Percentiles rank a stretch among this genome's conserved stretches.
Evolutionary conservation across 2,113 vertebrate genomes (phyloP).

Genomic region (Eurypyga helias): DNA sequence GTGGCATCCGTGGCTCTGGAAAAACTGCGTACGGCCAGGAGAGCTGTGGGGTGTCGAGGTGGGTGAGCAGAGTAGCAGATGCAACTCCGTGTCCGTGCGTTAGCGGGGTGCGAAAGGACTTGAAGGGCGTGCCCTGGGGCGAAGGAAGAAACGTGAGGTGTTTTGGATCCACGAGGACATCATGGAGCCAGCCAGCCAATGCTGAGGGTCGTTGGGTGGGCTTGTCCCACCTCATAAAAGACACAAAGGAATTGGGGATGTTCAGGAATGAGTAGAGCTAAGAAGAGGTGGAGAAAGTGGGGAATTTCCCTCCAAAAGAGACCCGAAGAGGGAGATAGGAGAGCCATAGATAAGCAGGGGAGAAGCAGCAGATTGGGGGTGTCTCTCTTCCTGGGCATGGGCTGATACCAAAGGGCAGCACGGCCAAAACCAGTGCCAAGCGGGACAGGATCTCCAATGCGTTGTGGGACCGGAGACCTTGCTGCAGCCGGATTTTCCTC

Average conservation of each 20-base stretch:
- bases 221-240: not conserved
- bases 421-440: rapidly evolving
- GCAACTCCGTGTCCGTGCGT: not conserved
- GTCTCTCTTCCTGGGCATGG: not conserved
- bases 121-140: not conserved
- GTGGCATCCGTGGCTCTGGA: rapidly evolving
- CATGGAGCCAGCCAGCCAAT: rapidly evolving
- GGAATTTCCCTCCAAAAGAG: not conserved
- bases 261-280: not conserved
- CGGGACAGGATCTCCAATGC: rapidly evolving
- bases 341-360: not conserved
- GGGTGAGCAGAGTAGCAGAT: rapidly evolving
- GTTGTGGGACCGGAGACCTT: rapidly evolving
- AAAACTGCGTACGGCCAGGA: rapidly evolving
- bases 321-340: too few species aligned
- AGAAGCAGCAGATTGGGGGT: not conserved
- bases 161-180: not conserved
- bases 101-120: rapidly evolving
- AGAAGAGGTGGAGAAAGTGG: not conserved
- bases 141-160: not conserved
- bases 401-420: not conserved
- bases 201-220: not conserved
- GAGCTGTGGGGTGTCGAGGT: not conserved
- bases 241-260: not conserved
- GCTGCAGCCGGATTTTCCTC: not conserved